phyloP scores from a whole-genome alignment of 2,888 invertebrate species.

The Leptura quadrifasciata region DNA sequence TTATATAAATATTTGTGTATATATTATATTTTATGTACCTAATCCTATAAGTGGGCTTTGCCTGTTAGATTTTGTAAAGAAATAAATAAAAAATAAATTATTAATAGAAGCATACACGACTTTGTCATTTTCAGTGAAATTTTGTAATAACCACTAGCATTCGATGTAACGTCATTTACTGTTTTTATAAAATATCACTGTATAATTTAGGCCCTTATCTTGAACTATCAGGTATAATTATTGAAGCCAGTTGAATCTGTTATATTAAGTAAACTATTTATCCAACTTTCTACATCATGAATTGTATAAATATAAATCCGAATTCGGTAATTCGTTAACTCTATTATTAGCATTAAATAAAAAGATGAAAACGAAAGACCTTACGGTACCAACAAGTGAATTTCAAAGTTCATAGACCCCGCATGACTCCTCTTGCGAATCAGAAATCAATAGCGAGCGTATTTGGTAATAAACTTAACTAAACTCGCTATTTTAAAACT shows the following conservation, averaged over 20 bases:
- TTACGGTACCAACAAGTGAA: slow-evolving; percentile 54
- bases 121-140: no score
- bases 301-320: slow-evolving; percentile 9
- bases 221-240: no score
- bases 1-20: no score
- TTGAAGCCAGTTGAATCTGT: background rate
- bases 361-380: slow-evolving; percentile 42
- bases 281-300: background rate
- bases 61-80: no score
- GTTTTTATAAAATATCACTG: no score
- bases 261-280: background rate
- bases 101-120: no score
- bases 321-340: slow-evolving; percentile 6
- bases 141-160: no score
- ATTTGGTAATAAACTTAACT: slow-evolving; percentile 46
- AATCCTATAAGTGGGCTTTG: no score
- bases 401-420: slow-evolving; percentile 58
- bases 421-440: slow-evolving; percentile 55
- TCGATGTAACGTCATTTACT: no score
- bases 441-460: slow-evolving; percentile 53
- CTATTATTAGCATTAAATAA: slow-evolving; percentile 19
- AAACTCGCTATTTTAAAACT: slow-evolving; percentile 28
- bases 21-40: no score
- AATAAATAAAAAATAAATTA: no score
- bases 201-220: no score